Conservation (phyloP, 2,113 vertebrate species). For the Lamprotornis superbus region DNA sequence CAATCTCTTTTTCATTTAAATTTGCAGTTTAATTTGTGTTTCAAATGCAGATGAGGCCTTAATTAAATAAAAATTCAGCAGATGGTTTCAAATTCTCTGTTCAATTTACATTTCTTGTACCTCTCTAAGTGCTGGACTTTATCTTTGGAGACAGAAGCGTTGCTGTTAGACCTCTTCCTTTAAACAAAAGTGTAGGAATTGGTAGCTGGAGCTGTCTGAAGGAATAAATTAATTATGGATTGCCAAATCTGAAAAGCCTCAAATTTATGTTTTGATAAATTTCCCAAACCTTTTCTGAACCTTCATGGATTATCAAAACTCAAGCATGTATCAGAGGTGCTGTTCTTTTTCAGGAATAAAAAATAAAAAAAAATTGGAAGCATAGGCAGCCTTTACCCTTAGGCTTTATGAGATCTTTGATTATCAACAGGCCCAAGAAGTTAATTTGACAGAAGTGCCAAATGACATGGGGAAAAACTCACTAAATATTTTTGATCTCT, state of each 20-base stretch:
- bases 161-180: background rate
- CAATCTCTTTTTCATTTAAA: slow-evolving; percentile 67
- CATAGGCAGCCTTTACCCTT: background rate
- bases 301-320: background rate
- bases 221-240: slow-evolving; percentile 29
- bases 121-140: slow-evolving; percentile 41
- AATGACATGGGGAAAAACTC: background rate
- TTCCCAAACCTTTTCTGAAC: background rate
- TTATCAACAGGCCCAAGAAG: accelerated
- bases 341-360: background rate
- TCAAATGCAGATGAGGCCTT: slow-evolving; percentile 65
- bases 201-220: background rate
- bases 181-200: slow-evolving; percentile 8
- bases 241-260: slow-evolving; percentile 15
- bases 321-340: background rate
- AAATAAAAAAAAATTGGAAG: background rate
- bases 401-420: background rate
- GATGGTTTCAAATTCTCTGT: slow-evolving; percentile 50
- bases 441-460: background rate
- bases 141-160: background rate
- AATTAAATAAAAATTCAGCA: slow-evolving; percentile 69
- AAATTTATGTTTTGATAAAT: background rate
- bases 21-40: slow-evolving; percentile 64
- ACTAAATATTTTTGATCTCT: background rate
- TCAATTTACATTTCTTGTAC: slow-evolving; percentile 61